A percentile compares a stretch with the other conserved stretches of the same genome.
These are phyloP conservation scores for Troides aeacus DNA, from an alignment of 2,888 invertebrate genomes.

Conservation along the genomic window DNA sequence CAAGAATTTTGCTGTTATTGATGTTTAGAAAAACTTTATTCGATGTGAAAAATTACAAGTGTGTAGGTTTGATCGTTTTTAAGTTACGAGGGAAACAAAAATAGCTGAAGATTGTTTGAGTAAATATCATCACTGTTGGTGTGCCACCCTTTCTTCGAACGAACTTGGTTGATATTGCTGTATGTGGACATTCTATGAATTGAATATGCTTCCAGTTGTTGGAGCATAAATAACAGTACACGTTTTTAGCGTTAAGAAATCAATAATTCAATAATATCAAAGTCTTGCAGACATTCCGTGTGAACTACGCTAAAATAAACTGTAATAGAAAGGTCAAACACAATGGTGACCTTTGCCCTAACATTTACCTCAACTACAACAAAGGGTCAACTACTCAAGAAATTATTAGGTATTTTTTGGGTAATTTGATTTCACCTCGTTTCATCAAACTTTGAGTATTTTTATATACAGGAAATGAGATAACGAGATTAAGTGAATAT, in stretches of 20 bases:
- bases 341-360: conserved; percentile 17
- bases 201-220: neutral
- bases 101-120: too few species aligned
- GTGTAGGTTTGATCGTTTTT: too few species aligned
- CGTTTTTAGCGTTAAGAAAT: neutral
- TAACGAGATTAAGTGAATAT: neutral
- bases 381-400: conserved; percentile 5
- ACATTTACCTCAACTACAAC: conserved; percentile 15
- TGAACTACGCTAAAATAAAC: conserved; percentile 6
- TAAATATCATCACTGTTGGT: too few species aligned
- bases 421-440: neutral
- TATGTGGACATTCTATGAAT: too few species aligned
- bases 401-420: neutral
- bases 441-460: neutral
- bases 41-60: too few species aligned
- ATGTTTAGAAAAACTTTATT: too few species aligned
- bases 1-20: too few species aligned
- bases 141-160: too few species aligned
- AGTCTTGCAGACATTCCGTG: neutral
- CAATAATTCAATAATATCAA: too few species aligned
- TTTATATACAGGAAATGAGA: neutral
- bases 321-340: conserved; percentile 13
- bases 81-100: too few species aligned
- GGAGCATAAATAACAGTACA: neutral
- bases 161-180: too few species aligned